Base-by-base conservation (phyloP, 2,888 invertebrate species). In the Xanthorhoe spadicearia region DNA sequence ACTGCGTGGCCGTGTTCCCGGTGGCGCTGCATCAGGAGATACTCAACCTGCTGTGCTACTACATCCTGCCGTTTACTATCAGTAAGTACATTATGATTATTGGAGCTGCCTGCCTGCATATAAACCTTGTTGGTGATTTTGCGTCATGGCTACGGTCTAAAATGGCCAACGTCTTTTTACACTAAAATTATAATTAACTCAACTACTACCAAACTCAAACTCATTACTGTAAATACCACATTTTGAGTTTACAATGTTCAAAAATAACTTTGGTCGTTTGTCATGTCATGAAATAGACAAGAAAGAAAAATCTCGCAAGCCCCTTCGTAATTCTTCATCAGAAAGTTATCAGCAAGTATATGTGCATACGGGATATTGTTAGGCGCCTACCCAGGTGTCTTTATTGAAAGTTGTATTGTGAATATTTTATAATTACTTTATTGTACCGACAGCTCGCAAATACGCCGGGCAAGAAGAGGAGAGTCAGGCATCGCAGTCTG, bases 21-120 rank as follows among this genome's bases (percentile, higher is more conserved):
- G 94, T 95, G 56, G 95, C 96, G 61, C 93, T 99, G 61, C 99
- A 99, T 86, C 98, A 98, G 90, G 98, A 99, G 81, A 97, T 99
- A 72, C 95, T 99, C 61, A 98, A 99, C 83, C 95, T 98, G 57
- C 94, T 99, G 13, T 99, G 99, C 86, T 99, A 98, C 85, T 98
- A 98, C 85, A 96, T 99, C 79, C 93, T 99, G 78, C 99, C 99
- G 0, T 99, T 99, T 88, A 98, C 98, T 19, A 96, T 99, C 80
- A 96, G 98, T 98, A 90, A 95, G 96, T 95, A n/a, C n/a, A 70
- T 23, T 23, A 3, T 3, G 23, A 1, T 23, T 23, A 4, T 23
- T 23, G 23, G 23, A 4, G 23, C 23, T 23, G 23, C 1, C 4
- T 23, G 23, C 2, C 1, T 3, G 23, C 23, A 23, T n/a, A n/a